Evolutionary conservation across 2,888 invertebrate species (phyloP).

Genomic region (Tenthredo distinguenda): DNA sequence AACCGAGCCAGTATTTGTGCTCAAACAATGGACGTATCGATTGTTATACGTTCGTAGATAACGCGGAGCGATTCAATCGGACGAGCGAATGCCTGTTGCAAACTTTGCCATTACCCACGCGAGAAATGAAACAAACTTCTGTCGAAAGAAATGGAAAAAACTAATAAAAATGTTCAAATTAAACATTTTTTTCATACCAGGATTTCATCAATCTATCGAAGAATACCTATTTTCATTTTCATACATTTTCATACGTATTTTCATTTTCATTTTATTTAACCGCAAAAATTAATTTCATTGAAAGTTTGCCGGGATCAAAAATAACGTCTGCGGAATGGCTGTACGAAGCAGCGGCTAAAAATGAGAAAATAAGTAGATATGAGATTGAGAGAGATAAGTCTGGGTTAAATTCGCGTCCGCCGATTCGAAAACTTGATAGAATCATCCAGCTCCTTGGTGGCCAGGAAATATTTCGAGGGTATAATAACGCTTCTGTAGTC

Average conservation of each 20-base stretch:
- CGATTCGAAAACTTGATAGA: conserved; percentile 30
- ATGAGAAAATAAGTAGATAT: not conserved
- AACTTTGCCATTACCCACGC: conserved; percentile 15
- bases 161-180: not conserved
- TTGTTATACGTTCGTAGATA: conserved; percentile 34
- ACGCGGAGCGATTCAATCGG: conserved; percentile 8
- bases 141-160: not conserved
- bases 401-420: not conserved
- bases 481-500: conserved; percentile 48
- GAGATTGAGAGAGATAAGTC: not conserved
- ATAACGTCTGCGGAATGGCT: not conserved
- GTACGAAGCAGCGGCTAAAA: not conserved
- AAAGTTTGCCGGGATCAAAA: not conserved
- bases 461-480: conserved; percentile 34
- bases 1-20: conserved; percentile 29
- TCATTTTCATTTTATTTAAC: not conserved
- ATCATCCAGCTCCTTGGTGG: conserved; percentile 14
- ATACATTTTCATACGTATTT: too few relatives aligned
- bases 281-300: not conserved
- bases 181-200: not conserved
- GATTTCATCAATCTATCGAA: not conserved
- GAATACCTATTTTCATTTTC: not conserved
- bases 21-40: conserved; percentile 39
- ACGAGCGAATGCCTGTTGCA: conserved; percentile 2
- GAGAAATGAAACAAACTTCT: conserved; percentile 4